Evolutionary conservation across 2,113 vertebrate genomes (phyloP).

Genomic region (Anguilla rostrata): DNA sequence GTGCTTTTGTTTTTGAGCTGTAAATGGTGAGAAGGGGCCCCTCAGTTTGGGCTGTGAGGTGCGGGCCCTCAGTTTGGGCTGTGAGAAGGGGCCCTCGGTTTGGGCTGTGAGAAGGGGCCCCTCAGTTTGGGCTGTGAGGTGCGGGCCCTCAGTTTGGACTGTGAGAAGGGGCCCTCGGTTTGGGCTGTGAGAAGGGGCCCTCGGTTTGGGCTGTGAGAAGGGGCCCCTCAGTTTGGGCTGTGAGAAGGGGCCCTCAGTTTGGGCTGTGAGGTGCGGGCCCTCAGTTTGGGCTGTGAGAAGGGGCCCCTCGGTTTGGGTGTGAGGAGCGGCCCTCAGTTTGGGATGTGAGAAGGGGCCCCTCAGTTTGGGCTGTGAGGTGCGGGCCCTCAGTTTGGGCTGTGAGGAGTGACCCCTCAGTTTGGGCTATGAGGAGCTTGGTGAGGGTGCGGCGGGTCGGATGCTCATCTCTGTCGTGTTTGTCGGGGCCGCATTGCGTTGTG

Average conservation of each 20-base stretch:
- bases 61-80: conserved; percentile 73
- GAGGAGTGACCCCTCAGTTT: conserved; percentile 76
- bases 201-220: conserved; percentile 67
- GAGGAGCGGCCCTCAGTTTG: conserved; percentile 48
- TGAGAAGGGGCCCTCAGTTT: conserved; percentile 47
- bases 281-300: conserved; percentile 67
- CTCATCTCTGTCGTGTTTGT: conserved; percentile 36
- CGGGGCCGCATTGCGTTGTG: neutral
- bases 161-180: conserved; percentile 75
- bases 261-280: conserved; percentile 70
- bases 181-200: conserved; percentile 74
- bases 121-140: conserved; percentile 68
- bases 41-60: conserved; percentile 68
- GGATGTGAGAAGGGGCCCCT: conserved; percentile 73
- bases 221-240: conserved; percentile 75
- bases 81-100: conserved; percentile 49
- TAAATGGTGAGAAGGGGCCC: conserved; percentile 90
- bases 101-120: conserved; percentile 66
- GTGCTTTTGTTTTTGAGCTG: conserved; percentile 72
- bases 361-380: conserved; percentile 65
- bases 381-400: no score
- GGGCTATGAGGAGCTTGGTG: conserved; percentile 70
- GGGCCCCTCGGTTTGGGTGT: conserved; percentile 74
- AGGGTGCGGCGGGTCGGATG: conserved; percentile 72
- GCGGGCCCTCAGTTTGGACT: conserved; percentile 75